Percentiles rank a stretch among this genome's conserved stretches.
Conservation (phyloP, 2,113 vertebrate genomes). For the Turdus rufiventris region DNA sequence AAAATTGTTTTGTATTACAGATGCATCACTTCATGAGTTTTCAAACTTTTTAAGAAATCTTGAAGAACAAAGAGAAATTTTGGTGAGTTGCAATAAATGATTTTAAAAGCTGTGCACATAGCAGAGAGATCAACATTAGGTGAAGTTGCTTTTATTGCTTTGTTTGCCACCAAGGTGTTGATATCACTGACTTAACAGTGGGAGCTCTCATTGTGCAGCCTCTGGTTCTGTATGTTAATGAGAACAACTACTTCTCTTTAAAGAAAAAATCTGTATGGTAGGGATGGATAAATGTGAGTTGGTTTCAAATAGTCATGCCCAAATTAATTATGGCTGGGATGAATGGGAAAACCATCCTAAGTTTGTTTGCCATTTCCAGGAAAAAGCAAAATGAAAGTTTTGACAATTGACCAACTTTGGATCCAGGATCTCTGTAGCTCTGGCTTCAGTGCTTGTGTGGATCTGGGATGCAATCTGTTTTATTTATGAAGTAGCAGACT, state of each 20-base stretch:
- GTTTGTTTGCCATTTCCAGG: background rate
- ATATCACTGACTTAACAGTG: background rate
- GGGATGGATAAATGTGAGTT: background rate
- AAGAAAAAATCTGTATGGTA: background rate
- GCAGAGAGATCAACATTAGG: background rate
- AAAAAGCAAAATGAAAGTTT: background rate
- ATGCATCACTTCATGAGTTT: conserved; percentile 94
- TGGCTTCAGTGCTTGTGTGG: accelerated
- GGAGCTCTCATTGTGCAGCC: background rate
- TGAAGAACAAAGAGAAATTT: conserved; percentile 95
- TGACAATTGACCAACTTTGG: background rate
- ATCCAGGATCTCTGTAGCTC: background rate
- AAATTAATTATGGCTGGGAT: background rate
- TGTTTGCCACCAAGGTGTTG: background rate
- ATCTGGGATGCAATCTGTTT: background rate
- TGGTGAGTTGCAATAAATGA: conserved; percentile 80
- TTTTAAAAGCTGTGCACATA: background rate
- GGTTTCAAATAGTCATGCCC: background rate
- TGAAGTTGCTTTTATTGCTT: background rate
- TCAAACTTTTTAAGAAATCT: conserved; percentile 90
- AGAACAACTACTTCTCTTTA: background rate
- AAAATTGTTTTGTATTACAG: conserved; percentile 67
- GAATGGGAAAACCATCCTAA: background rate
- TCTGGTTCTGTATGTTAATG: background rate
- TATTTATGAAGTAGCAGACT: background rate